Percentiles rank a stretch among this genome's conserved stretches.
Evolutionary conservation across 2,888 invertebrate species (phyloP).

Genomic region (Anthophora plumipes): DNA sequence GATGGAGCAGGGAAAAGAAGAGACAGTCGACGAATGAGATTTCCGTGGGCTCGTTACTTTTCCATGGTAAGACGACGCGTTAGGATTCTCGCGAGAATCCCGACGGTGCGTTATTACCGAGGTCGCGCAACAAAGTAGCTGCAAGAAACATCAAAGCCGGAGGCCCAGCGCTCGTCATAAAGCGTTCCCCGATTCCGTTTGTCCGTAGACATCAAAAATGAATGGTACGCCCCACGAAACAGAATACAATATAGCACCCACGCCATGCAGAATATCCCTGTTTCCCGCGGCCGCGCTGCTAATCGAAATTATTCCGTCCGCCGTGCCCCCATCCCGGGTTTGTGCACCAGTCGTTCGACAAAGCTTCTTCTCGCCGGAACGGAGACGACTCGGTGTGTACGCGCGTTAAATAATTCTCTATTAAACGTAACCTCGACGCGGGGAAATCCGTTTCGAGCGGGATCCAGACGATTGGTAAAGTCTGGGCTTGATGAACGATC

Average conservation of each 20-base stretch:
- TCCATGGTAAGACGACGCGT: constrained; percentile 22
- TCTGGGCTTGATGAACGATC: neutral
- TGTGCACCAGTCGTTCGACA: constrained; percentile 21
- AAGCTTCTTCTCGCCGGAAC: constrained; percentile 47
- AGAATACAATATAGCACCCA: constrained; percentile 50
- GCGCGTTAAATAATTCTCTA: constrained; percentile 54
- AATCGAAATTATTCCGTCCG: constrained; percentile 56
- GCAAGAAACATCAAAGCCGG: constrained; percentile 53
- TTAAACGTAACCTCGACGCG: constrained; percentile 30
- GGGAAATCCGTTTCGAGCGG: neutral
- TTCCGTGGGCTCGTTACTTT: constrained; percentile 27
- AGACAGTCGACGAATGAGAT: constrained; percentile 14
- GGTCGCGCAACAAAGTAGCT: constrained; percentile 35
- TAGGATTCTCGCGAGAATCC: constrained; percentile 3
- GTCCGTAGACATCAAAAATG: constrained; percentile 55
- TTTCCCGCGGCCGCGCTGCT: constrained; percentile 14
- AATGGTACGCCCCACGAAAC: constrained; percentile 39
- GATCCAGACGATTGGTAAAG: neutral
- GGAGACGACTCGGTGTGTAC: constrained; percentile 17
- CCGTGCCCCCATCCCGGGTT: neutral
- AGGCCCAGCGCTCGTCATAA: constrained; percentile 37
- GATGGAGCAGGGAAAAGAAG: too few species aligned
- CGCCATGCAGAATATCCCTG: constrained; percentile 22
- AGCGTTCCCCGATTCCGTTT: constrained; percentile 59
- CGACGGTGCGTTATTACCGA: constrained; percentile 4